Evolutionary conservation across 1,140 invertebrate genomes (phyloP).

Genomic region (Batillaria attramentaria): DNA sequence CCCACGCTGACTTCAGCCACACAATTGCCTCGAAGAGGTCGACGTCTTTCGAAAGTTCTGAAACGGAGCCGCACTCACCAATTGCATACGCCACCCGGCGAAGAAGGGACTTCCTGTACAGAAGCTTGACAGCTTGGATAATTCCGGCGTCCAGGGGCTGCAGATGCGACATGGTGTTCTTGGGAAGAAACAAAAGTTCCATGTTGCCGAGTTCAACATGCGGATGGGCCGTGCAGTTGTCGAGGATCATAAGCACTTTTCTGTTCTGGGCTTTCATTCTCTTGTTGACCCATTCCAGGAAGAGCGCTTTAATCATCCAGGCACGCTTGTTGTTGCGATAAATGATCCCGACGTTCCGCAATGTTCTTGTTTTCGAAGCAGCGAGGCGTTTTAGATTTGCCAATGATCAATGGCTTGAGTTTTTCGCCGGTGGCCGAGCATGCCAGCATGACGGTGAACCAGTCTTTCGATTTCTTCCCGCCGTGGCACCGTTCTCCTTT

Average conservation of each 20-base stretch:
- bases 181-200: constrained; percentile 69
- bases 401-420: constrained; percentile 47
- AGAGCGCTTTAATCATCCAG: constrained; percentile 73
- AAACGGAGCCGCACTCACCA: not conserved
- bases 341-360: constrained; percentile 34
- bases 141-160: constrained; percentile 44
- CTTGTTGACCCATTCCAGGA: constrained; percentile 53
- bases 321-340: constrained; percentile 65
- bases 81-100: not conserved
- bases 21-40: not conserved
- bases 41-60: not conserved
- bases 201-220: constrained; percentile 57
- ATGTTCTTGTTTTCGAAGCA: constrained; percentile 49
- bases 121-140: constrained; percentile 40
- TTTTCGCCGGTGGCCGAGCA: constrained; percentile 48
- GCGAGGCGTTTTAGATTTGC: constrained; percentile 44
- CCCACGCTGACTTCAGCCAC: not conserved
- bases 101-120: constrained; percentile 30
- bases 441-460: constrained; percentile 44
- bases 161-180: constrained; percentile 45
- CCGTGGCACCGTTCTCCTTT: constrained; percentile 40
- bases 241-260: constrained; percentile 48
- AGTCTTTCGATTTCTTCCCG: constrained; percentile 44
- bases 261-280: constrained; percentile 26
- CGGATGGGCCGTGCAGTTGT: constrained; percentile 54